Evolutionary conservation across 2,113 vertebrate species (phyloP).

Genomic region (Upupa epops): DNA sequence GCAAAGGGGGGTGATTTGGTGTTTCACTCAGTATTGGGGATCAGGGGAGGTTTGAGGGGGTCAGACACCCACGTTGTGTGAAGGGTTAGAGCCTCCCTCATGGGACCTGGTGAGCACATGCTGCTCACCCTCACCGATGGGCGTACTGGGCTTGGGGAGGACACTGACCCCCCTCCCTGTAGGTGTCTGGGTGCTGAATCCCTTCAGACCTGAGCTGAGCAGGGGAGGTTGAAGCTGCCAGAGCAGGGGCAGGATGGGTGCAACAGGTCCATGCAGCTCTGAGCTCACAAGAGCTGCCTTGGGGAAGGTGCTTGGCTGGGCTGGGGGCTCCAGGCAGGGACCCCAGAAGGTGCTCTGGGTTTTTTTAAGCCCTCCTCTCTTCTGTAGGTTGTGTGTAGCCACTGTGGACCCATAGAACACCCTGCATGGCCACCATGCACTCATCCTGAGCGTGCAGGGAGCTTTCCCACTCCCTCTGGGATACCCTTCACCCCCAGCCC

Average conservation of each 20-base stretch:
- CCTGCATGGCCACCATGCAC: rapidly evolving
- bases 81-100: background rate
- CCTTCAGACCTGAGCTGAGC: background rate
- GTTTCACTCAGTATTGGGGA: background rate
- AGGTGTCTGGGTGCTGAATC: background rate
- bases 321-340: background rate
- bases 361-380: background rate
- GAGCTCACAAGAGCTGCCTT: background rate
- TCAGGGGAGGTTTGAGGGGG: background rate
- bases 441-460: rapidly evolving
- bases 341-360: background rate
- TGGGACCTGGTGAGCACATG: rapidly evolving
- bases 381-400: background rate
- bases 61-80: rapidly evolving
- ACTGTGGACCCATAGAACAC: rapidly evolving
- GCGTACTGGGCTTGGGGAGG: rapidly evolving
- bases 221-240: background rate
- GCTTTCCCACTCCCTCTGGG: background rate
- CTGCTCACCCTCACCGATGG: rapidly evolving
- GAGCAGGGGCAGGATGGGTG: background rate
- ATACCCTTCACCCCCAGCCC: background rate
- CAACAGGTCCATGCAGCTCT: background rate
- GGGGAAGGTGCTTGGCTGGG: rapidly evolving
- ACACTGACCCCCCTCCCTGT: rapidly evolving
- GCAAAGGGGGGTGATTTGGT: background rate